Conservation (phyloP, 2,888 invertebrate genomes). For the Copidosoma aretas region DNA sequence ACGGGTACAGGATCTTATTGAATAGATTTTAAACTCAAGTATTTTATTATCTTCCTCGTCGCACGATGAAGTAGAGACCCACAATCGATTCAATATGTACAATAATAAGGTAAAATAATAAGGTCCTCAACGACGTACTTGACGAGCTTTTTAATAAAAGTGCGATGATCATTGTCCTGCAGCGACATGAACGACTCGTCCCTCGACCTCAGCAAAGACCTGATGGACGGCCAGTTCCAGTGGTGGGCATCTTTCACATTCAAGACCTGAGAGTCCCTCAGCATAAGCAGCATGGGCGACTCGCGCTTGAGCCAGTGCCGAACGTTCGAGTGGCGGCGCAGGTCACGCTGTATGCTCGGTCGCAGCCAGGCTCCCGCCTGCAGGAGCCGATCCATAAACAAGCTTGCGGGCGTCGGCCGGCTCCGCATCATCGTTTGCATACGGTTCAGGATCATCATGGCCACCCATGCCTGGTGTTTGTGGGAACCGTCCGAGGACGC, state of each 20-base stretch:
- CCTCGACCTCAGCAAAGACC: slow-evolving; percentile 64
- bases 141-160: slow-evolving; percentile 78
- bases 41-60: no score
- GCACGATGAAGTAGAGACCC: no score
- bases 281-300: slow-evolving; percentile 54
- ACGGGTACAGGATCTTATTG: no score
- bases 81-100: no score
- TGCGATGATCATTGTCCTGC: slow-evolving; percentile 71
- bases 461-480: slow-evolving; percentile 80
- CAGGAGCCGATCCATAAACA: slow-evolving; percentile 82
- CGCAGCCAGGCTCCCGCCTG: slow-evolving; percentile 61
- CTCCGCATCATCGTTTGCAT: slow-evolving; percentile 82
- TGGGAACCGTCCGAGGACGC: slow-evolving; percentile 70
- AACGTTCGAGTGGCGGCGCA: slow-evolving; percentile 50
- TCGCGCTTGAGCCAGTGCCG: slow-evolving; percentile 57
- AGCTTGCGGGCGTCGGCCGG: slow-evolving; percentile 80
- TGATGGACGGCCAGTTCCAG: slow-evolving; percentile 95
- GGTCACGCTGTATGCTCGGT: slow-evolving; percentile 49
- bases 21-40: no score
- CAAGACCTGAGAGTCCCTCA: slow-evolving; percentile 84
- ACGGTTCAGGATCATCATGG: slow-evolving; percentile 79
- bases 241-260: slow-evolving; percentile 78
- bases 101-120: no score
- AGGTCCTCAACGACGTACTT: slow-evolving; percentile 11
- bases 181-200: slow-evolving; percentile 67